Conservation (phyloP, 2,888 invertebrate species). For the Dorcus hopei region DNA sequence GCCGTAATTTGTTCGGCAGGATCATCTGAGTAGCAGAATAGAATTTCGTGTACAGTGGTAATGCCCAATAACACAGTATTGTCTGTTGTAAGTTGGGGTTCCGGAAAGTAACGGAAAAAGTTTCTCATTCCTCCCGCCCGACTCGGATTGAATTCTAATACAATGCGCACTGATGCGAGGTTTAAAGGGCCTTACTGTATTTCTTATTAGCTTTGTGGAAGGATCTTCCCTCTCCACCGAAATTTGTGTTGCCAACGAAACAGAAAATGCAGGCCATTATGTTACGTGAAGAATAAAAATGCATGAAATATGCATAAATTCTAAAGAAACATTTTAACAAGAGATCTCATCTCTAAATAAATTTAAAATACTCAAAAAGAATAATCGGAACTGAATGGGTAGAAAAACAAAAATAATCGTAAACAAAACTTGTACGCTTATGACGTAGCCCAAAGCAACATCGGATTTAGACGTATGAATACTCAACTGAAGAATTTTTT, state of each 20-base stretch:
- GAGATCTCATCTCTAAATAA: too few relatives aligned
- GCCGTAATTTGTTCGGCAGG: slow-evolving; percentile 1
- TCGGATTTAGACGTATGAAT: too few relatives aligned
- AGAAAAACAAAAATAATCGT: too few relatives aligned
- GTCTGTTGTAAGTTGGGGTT: background rate
- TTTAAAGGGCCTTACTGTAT: background rate
- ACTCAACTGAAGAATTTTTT: too few relatives aligned
- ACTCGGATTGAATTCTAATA: slow-evolving; percentile 8
- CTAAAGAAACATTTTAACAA: too few relatives aligned
- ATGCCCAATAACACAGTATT: slow-evolving; percentile 3
- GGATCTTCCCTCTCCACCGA: background rate
- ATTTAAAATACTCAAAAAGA: too few relatives aligned
- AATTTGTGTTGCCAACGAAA: background rate
- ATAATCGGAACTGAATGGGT: too few relatives aligned
- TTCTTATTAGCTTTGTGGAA: slow-evolving; percentile 1
- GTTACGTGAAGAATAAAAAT: too few relatives aligned
- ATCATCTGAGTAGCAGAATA: slow-evolving; percentile 1
- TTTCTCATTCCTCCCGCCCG: background rate
- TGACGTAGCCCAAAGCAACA: too few relatives aligned
- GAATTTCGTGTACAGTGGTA: slow-evolving; percentile 1
- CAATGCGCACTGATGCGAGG: slow-evolving; percentile 3
- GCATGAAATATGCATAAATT: too few relatives aligned
- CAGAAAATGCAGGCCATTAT: too few relatives aligned
- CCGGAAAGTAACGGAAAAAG: slow-evolving; percentile 5
- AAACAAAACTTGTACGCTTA: too few relatives aligned